phyloP scores from a whole-genome alignment of 2,113 vertebrate species.

The Paradoxurus hermaphroditus region DNA sequence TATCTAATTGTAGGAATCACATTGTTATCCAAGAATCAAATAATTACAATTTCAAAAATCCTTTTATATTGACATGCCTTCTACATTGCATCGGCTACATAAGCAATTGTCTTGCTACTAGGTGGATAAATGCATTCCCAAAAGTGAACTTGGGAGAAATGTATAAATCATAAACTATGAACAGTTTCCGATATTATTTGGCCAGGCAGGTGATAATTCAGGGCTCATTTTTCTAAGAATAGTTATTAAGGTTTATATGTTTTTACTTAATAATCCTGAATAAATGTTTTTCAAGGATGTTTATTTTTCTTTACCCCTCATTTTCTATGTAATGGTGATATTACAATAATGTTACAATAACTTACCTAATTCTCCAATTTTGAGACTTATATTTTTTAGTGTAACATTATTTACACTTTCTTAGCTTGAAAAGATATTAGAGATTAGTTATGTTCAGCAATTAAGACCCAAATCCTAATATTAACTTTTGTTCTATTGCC shows the following conservation, averaged over 20 bases:
- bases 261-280: neutral
- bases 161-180: neutral
- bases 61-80: neutral
- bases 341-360: neutral
- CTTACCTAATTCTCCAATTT: neutral
- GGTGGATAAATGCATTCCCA: neutral
- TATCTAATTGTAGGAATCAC: neutral
- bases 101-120: neutral
- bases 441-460: neutral
- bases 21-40: neutral
- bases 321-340: neutral
- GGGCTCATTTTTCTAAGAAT: neutral
- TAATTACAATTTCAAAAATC: constrained; percentile 21
- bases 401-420: neutral
- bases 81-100: neutral
- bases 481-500: constrained; percentile 10
- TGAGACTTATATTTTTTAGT: neutral
- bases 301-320: neutral
- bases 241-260: neutral
- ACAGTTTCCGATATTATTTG: neutral
- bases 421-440: neutral
- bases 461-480: neutral
- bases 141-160: neutral
- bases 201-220: neutral
- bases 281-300: neutral